A percentile compares a stretch with the other conserved stretches of the same genome.
These are phyloP conservation scores for Azorinus chamasolen DNA, from an alignment of 2,888 invertebrate species.

Conservation along the genomic window DNA sequence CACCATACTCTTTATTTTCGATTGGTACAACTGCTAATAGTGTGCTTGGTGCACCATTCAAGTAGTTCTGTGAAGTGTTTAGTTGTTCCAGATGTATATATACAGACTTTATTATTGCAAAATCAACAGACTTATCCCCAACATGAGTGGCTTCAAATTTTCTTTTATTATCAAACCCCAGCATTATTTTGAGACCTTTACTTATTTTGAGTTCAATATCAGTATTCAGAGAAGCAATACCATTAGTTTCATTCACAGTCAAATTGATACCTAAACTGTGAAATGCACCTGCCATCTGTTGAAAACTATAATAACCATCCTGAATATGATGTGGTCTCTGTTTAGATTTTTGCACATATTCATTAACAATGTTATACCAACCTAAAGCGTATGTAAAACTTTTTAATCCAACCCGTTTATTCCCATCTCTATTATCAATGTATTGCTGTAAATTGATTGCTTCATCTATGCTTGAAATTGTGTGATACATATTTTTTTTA, in stretches of 20 bases:
- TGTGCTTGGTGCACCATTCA: conserved; percentile 42
- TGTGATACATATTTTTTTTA: conserved; percentile 31
- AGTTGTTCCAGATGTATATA: conserved; percentile 48
- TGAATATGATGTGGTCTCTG: conserved; percentile 18
- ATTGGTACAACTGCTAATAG: conserved; percentile 41
- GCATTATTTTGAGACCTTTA: conserved; percentile 5
- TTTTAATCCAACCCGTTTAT: conserved; percentile 37
- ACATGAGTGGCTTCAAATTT: conserved; percentile 26
- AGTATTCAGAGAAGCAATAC: conserved; percentile 7
- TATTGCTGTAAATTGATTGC: conserved; percentile 40
- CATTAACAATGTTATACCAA: conserved; percentile 46
- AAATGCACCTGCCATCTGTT: conserved; percentile 9
- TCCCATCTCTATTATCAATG: conserved; percentile 43
- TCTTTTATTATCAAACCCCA: conserved; percentile 35
- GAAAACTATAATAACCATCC: conserved; percentile 30
- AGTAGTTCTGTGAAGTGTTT: conserved; percentile 33
- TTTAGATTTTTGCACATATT: conserved; percentile 17
- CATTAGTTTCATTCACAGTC: conserved; percentile 40
- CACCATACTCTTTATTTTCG: conserved; percentile 48
- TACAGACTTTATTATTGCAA: conserved; percentile 32
- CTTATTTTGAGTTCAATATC: conserved; percentile 7
- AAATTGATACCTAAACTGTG: conserved; percentile 26
- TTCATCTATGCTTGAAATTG: conserved; percentile 23
- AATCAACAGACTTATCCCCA: conserved; percentile 37
- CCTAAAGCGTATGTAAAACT: conserved; percentile 39